Conservation (phyloP, 2,113 vertebrate species). For the Pomatorhinus ruficollis region DNA sequence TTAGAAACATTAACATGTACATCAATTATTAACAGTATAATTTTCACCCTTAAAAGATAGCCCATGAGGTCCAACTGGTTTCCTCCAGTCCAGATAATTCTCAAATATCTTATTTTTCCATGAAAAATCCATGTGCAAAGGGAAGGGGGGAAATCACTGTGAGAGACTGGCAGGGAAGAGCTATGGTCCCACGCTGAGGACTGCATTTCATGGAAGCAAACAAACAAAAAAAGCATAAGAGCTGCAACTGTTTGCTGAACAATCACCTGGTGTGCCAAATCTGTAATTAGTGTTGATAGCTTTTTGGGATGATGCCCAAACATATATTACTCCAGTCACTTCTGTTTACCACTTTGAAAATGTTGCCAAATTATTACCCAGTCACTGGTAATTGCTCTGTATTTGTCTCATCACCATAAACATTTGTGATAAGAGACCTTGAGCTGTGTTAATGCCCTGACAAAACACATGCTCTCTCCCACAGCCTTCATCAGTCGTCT, state of each 20-base stretch:
- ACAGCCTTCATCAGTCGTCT: neutral
- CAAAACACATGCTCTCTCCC: neutral
- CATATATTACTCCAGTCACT: constrained; percentile 1
- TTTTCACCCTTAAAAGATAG: neutral
- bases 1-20: neutral
- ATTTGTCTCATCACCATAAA: constrained; percentile 40
- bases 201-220: neutral
- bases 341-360: constrained; percentile 10
- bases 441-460: neutral
- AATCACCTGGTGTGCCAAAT: neutral
- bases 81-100: neutral
- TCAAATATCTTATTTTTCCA: neutral
- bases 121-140: neutral
- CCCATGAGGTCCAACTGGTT: neutral
- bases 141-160: neutral
- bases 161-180: neutral
- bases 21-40: neutral
- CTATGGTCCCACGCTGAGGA: neutral
- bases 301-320: neutral
- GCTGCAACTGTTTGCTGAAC: neutral
- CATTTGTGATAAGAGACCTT: constrained; percentile 20
- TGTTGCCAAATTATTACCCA: constrained; percentile 4
- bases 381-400: constrained; percentile 15
- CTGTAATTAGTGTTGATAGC: neutral
- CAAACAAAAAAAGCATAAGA: neutral